Conservation (phyloP, 2,797 vertebrate genomes). For the Melanotaenia parkinsoni region DNA sequence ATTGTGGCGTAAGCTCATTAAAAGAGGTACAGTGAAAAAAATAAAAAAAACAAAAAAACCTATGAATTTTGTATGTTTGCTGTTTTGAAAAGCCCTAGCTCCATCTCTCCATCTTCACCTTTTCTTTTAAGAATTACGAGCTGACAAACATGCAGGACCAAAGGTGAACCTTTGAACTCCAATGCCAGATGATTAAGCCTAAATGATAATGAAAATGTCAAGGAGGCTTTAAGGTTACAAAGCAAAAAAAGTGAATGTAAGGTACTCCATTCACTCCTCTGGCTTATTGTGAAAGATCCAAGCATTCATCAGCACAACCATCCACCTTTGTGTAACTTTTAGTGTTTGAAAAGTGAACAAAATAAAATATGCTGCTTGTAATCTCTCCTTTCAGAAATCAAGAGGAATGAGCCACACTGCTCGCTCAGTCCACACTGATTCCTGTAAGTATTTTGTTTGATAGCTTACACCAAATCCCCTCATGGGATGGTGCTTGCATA, state of each 20-base stretch:
- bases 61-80: slow-evolving; percentile 36
- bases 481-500: slow-evolving; percentile 71
- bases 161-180: slow-evolving; percentile 49
- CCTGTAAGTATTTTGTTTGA: slow-evolving; percentile 79
- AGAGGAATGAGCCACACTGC: slow-evolving; percentile 53
- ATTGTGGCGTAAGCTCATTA: slow-evolving; percentile 1
- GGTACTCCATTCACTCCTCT: slow-evolving; percentile 71
- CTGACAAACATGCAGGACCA: slow-evolving; percentile 49
- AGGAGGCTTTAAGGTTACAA: slow-evolving; percentile 56
- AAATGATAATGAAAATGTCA: slow-evolving; percentile 64
- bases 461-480: slow-evolving; percentile 78
- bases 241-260: slow-evolving; percentile 52
- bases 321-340: slow-evolving; percentile 59
- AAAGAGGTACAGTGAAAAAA: neutral
- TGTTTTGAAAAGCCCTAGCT: slow-evolving; percentile 34
- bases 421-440: slow-evolving; percentile 53
- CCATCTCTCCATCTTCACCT: slow-evolving; percentile 57
- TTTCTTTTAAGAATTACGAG: slow-evolving; percentile 55
- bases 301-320: slow-evolving; percentile 65
- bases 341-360: slow-evolving; percentile 68
- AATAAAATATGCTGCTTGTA: slow-evolving; percentile 76
- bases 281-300: slow-evolving; percentile 63
- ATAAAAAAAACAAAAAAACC: slow-evolving; percentile 13
- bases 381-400: slow-evolving; percentile 72
- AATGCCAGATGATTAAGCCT: slow-evolving; percentile 60